A percentile compares a stretch with the other conserved stretches of the same genome.
Conservation (phyloP, 2,113 vertebrate species). For the Cavia porcellus region DNA sequence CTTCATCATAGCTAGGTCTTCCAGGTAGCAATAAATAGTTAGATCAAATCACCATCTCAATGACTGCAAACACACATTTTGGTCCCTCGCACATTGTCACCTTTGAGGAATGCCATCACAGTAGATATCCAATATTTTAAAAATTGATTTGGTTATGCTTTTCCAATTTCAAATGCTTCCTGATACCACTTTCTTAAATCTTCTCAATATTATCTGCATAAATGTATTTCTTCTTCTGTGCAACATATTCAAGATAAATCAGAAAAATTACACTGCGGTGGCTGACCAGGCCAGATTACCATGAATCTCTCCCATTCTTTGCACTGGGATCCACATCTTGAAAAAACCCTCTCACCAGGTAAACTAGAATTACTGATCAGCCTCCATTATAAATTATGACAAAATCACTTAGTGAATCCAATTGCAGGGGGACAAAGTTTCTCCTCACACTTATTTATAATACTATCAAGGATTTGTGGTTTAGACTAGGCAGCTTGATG, state of each 20-base stretch:
- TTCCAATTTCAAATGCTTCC: neutral
- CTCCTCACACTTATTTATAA: neutral
- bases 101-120: neutral
- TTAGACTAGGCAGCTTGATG: neutral
- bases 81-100: neutral
- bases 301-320: neutral
- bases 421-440: neutral
- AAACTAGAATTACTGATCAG: neutral
- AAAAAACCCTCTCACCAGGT: neutral
- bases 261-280: neutral
- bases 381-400: neutral
- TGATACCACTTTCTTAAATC: conserved; percentile 8
- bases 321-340: neutral
- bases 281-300: no score
- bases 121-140: neutral
- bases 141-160: neutral
- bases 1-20: neutral
- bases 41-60: neutral
- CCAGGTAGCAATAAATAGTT: neutral
- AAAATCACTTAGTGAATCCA: neutral
- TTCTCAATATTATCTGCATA: neutral
- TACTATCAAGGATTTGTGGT: neutral
- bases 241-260: neutral
- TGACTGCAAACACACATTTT: neutral
- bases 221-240: neutral